These are phyloP conservation scores for Sciaenops ocellatus DNA, from an alignment of 2,797 vertebrate species.

Conservation along the genomic window DNA sequence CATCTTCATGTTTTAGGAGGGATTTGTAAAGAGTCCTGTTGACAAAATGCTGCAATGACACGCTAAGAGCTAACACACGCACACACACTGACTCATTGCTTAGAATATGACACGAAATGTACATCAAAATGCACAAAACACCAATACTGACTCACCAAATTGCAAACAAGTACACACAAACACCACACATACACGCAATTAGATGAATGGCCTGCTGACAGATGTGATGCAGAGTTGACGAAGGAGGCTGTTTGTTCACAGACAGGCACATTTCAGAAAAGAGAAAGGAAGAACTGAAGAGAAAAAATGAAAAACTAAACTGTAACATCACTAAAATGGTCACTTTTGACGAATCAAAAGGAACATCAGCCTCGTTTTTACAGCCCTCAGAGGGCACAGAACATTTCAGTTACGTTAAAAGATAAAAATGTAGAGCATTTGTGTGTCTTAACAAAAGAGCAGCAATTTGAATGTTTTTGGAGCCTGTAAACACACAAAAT, in stretches of 20 bases:
- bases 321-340: background rate
- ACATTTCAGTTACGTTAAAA: background rate
- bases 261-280: conserved; percentile 15
- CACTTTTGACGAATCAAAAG: background rate
- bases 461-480: conserved; percentile 5
- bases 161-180: background rate
- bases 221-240: conserved; percentile 33
- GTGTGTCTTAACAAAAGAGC: background rate
- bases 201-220: conserved; percentile 42
- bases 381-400: background rate
- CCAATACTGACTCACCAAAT: conserved; percentile 27
- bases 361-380: conserved; percentile 6
- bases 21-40: background rate
- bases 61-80: background rate
- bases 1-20: background rate
- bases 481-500: conserved; percentile 4
- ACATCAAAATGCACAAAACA: conserved; percentile 7
- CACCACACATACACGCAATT: background rate
- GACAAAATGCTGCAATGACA: conserved; percentile 4
- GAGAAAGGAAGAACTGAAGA: background rate
- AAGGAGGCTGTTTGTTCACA: conserved; percentile 29
- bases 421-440: background rate
- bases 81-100: conserved; percentile 21
- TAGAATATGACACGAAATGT: conserved; percentile 16
- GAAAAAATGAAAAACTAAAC: conserved; percentile 19